A percentile compares a stretch with the other conserved stretches of the same genome.
Conservation (phyloP, 2,113 vertebrate species). For the Tachysurus fulvidraco region DNA sequence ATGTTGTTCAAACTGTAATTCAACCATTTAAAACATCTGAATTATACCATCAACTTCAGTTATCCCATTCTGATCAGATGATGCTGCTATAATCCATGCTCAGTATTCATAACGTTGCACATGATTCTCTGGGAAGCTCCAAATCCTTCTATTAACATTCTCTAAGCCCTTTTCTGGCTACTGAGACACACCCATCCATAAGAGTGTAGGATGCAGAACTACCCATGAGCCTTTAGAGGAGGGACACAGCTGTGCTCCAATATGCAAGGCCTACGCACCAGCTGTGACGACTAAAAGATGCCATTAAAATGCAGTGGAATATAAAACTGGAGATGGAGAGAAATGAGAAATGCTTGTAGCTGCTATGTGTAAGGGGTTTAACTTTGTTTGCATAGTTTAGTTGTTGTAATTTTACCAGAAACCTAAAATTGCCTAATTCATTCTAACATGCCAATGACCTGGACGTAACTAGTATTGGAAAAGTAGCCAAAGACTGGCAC, state of each 20-base stretch:
- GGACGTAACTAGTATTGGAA: background rate
- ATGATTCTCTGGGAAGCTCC: background rate
- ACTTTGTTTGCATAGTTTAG: background rate
- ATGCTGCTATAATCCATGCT: background rate
- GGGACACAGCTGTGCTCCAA: constrained; percentile 71
- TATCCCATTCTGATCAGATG: background rate
- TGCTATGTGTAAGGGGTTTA: background rate
- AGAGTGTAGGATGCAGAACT: constrained; percentile 5
- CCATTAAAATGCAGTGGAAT: constrained; percentile 61
- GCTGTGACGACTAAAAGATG: constrained; percentile 54
- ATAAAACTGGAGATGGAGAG: background rate
- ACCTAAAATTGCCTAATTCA: background rate
- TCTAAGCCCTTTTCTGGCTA: background rate
- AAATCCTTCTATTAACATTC: constrained; percentile 20
- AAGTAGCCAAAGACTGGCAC: background rate
- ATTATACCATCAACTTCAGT: background rate
- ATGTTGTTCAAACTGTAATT: background rate
- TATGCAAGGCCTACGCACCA: constrained; percentile 64
- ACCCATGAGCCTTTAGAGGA: constrained; percentile 38
- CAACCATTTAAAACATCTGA: background rate
- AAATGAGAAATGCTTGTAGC: background rate
- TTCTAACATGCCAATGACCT: background rate
- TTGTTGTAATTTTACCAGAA: background rate
- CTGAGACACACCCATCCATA: constrained; percentile 35
- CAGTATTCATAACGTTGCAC: constrained; percentile 21